phyloP scores from a whole-genome alignment of 2,113 vertebrate genomes.

The Burhinus bistriatus region DNA sequence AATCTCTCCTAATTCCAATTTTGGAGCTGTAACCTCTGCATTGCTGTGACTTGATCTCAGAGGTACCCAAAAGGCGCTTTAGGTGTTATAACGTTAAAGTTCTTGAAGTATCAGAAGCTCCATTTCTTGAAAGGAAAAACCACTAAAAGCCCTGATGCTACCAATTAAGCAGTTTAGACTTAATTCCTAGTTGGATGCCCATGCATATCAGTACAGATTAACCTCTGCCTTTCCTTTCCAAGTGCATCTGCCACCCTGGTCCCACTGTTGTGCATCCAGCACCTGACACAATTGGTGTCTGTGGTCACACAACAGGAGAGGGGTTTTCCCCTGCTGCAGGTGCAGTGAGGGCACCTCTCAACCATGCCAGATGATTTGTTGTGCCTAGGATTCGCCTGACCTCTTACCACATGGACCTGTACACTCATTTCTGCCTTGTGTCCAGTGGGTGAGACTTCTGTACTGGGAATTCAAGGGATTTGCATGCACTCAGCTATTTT shows the following conservation, averaged over 20 bases:
- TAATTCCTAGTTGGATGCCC: neutral
- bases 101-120: neutral
- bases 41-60: neutral
- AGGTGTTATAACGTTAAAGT: neutral
- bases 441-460: neutral
- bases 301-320: neutral
- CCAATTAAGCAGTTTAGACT: neutral
- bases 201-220: neutral
- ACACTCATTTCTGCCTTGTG: neutral
- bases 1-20: neutral
- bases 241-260: neutral
- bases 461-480: neutral
- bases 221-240: neutral
- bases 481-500: neutral
- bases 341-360: neutral
- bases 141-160: neutral
- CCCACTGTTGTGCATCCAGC: neutral
- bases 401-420: neutral
- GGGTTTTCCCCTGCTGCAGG: neutral
- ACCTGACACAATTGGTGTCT: fast-evolving
- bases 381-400: neutral
- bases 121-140: neutral
- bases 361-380: neutral
- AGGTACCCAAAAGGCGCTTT: neutral
- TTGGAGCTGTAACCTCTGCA: neutral